These are phyloP conservation scores for Pavo muticus DNA, from an alignment of 2,113 vertebrate genomes.

Conservation along the genomic window DNA sequence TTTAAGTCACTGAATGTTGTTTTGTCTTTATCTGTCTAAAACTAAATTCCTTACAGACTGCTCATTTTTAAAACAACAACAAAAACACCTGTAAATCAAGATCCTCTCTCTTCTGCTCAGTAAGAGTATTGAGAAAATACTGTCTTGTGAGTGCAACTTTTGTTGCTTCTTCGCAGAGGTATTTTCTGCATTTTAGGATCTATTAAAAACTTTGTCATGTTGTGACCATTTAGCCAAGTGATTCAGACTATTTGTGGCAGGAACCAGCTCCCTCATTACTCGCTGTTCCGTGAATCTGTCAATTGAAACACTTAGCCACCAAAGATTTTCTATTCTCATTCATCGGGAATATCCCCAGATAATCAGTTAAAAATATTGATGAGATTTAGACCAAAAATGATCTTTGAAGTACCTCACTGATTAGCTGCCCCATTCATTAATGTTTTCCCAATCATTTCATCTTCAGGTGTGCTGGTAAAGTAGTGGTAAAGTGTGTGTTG, in stretches of 20 bases:
- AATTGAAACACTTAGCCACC: not conserved
- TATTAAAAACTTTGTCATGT: not conserved
- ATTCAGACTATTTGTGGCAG: constrained; percentile 4
- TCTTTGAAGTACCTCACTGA: not conserved
- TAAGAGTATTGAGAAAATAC: not conserved
- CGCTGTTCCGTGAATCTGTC: not conserved
- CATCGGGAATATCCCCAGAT: constrained; percentile 1
- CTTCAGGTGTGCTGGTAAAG: not conserved
- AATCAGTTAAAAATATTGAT: not conserved
- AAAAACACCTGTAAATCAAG: not conserved
- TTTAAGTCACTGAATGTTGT: not conserved
- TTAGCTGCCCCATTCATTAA: not conserved
- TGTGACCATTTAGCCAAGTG: not conserved
- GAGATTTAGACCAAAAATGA: not conserved
- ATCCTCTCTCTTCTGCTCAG: not conserved
- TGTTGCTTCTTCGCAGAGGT: not conserved
- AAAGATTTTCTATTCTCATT: constrained; percentile 11
- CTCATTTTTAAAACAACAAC: not conserved
- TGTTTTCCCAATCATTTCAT: not conserved
- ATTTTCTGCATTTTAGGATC: not conserved
- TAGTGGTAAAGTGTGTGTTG: not conserved
- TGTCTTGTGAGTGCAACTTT: not conserved
- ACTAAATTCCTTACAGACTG: not conserved
- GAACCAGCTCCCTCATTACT: not conserved
- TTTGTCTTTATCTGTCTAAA: not conserved